Percentiles rank a stretch among this genome's conserved stretches.
These are phyloP conservation scores for Zygogramma bicolorata DNA, from an alignment of 2,888 invertebrate genomes.

Conservation along the genomic window DNA sequence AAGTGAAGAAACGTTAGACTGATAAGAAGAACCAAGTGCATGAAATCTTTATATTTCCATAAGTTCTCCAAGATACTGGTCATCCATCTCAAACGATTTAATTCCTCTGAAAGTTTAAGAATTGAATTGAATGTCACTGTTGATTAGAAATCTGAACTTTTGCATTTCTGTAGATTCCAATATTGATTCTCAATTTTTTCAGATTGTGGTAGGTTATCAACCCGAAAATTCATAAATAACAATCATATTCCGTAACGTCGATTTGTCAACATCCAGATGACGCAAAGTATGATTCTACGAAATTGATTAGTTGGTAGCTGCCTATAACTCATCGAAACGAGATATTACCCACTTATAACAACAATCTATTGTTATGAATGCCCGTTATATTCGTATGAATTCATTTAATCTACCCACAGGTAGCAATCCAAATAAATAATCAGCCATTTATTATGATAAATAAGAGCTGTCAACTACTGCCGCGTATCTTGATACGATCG, in stretches of 20 bases:
- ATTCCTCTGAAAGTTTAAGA: not conserved
- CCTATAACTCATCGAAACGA: not conserved
- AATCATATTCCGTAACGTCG: too few relatives aligned
- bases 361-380: conserved; percentile 4
- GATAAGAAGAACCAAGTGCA: too few relatives aligned
- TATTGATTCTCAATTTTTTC: too few relatives aligned
- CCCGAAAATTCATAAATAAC: too few relatives aligned
- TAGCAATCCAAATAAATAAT: not conserved
- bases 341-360: not conserved
- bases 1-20: too few relatives aligned
- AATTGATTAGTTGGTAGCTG: not conserved
- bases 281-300: not conserved
- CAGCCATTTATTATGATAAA: not conserved
- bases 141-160: too few relatives aligned
- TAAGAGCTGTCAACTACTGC: not conserved
- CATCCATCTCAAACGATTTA: too few relatives aligned
- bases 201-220: too few relatives aligned
- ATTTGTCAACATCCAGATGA: not conserved
- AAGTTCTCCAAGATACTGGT: too few relatives aligned
- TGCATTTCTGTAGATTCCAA: too few relatives aligned
- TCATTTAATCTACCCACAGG: not conserved
- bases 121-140: not conserved
- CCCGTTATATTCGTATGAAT: not conserved
- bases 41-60: not conserved
- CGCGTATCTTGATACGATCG: not conserved